Conservation (phyloP, 2,113 vertebrate genomes). For the Thalassoma bifasciatum region DNA sequence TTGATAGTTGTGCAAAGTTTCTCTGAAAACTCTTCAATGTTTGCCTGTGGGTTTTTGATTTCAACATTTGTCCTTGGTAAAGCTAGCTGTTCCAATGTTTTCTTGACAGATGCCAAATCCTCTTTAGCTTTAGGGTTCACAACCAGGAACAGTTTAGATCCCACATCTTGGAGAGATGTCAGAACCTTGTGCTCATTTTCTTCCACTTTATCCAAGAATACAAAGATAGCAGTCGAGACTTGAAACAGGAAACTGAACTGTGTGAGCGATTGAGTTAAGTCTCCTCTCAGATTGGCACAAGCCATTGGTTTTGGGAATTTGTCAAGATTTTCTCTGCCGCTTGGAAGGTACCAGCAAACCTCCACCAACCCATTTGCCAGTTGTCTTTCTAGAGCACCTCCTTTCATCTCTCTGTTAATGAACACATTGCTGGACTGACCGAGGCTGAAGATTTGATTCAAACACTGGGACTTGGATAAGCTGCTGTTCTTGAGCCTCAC, state of each 20-base stretch:
- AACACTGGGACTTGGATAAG: constrained; percentile 81
- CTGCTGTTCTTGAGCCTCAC: constrained; percentile 77
- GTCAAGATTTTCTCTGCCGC: constrained; percentile 35
- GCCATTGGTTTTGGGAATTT: constrained; percentile 69
- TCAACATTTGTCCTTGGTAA: constrained; percentile 30
- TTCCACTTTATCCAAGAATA: constrained; percentile 76
- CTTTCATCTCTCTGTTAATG: constrained; percentile 68
- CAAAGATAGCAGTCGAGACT: constrained; percentile 79
- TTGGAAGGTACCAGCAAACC: constrained; percentile 79
- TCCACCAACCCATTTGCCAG: constrained; percentile 82
- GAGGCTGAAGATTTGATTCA: constrained; percentile 78
- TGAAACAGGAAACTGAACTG: constrained; percentile 80
- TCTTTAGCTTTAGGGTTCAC: constrained; percentile 5
- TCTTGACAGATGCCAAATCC: constrained; percentile 17
- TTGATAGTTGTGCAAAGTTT: constrained; percentile 39
- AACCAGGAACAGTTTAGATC: constrained; percentile 57
- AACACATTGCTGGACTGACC: constrained; percentile 75
- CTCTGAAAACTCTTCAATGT: constrained; percentile 39
- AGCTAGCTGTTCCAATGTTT: background rate
- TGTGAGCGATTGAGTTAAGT: constrained; percentile 53
- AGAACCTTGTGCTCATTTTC: constrained; percentile 65
- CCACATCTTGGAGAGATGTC: constrained; percentile 43
- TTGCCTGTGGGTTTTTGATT: background rate
- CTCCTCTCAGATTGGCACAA: constrained; percentile 77
- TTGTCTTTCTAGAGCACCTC: constrained; percentile 37